phyloP scores from a whole-genome alignment of 2,797 vertebrate species.

The Eulemur coronatus region DNA sequence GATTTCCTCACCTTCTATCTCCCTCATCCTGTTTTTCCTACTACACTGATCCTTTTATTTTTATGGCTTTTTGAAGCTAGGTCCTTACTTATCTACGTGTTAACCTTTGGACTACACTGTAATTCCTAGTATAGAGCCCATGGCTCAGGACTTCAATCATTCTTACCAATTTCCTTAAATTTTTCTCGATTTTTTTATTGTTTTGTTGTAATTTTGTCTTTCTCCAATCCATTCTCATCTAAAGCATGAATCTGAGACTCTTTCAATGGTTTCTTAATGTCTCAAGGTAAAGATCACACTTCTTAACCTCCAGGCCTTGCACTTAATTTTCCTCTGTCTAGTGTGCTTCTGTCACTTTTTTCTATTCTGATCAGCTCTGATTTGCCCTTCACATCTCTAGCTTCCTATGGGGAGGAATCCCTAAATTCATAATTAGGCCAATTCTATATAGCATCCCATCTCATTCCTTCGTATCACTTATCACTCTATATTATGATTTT shows the following conservation, averaged over 20 bases:
- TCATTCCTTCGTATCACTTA: background rate
- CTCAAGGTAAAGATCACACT: background rate
- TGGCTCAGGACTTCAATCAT: background rate
- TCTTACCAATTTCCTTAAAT: background rate
- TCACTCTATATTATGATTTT: background rate
- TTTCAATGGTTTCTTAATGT: background rate
- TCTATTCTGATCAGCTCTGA: background rate
- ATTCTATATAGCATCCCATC: background rate
- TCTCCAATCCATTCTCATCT: background rate
- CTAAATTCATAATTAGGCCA: slow-evolving; percentile 1
- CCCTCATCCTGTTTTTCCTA: background rate
- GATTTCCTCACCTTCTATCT: background rate
- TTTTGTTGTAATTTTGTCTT: background rate
- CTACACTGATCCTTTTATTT: background rate
- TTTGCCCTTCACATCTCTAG: background rate
- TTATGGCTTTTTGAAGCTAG: slow-evolving; percentile 7
- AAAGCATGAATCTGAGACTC: background rate
- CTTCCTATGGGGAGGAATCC: background rate
- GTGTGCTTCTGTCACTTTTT: background rate
- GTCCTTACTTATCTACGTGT: background rate
- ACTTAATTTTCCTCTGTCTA: slow-evolving; percentile 31
- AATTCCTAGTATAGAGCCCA: background rate
- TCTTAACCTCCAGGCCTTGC: background rate
- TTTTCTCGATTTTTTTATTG: background rate
- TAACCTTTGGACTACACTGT: background rate